phyloP scores from a whole-genome alignment of 2,888 invertebrate genomes.

The Hirtodrosophila cameraria region DNA sequence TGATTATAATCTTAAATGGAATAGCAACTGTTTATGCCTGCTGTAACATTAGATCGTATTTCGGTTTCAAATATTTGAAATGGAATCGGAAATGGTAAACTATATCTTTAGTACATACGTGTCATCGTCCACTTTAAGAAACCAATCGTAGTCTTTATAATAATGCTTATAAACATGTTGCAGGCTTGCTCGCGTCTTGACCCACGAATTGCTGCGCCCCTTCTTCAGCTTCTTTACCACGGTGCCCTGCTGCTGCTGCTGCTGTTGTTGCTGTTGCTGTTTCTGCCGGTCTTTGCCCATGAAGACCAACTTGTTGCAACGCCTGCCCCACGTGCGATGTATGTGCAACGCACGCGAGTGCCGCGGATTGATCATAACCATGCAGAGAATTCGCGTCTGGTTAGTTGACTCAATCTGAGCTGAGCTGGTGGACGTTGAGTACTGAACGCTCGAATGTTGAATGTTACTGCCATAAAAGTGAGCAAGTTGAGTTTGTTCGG shows the following conservation, averaged over 20 bases:
- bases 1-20: too few species aligned
- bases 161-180: constrained; percentile 93
- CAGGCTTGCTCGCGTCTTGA: constrained; percentile 96
- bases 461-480: neutral
- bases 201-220: constrained; percentile 95
- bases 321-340: constrained; percentile 96
- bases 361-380: constrained; percentile 96
- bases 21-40: too few species aligned
- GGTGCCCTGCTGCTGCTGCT: constrained; percentile 88
- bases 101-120: constrained; percentile 89
- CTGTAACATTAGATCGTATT: too few species aligned
- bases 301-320: constrained; percentile 93
- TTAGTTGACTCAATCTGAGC: too few species aligned
- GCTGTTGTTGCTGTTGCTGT: constrained; percentile 86
- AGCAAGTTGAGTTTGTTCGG: neutral
- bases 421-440: too few species aligned
- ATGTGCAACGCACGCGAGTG: constrained; percentile 93
- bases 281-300: constrained; percentile 92
- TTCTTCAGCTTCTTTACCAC: constrained; percentile 92
- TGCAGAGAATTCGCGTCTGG: constrained; percentile 93
- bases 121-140: constrained; percentile 98
- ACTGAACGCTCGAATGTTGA: neutral
- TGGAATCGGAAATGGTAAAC: too few species aligned
- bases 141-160: constrained; percentile 95
- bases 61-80: too few species aligned